Base-by-base conservation (phyloP, 2,113 vertebrate species). In the Leucopsar rothschildi region DNA sequence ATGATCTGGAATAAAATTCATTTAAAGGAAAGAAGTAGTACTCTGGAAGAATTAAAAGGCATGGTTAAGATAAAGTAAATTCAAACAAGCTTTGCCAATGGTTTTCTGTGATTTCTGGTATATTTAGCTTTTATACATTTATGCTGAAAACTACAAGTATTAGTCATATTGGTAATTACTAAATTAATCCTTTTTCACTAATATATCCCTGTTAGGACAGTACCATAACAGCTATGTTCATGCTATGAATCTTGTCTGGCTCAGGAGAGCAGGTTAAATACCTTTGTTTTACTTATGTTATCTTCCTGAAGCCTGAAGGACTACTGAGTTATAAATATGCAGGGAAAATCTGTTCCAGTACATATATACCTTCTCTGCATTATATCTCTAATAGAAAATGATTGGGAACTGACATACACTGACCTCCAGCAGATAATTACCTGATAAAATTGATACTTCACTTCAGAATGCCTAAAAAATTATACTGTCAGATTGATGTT, bases 391-490 rank as follows among this genome's bases (percentile, higher is more conserved):
- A 93, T 78, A 68, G 79, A 81, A 94, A 95, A 94, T 86, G 47
- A 86, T 81, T 91, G 49, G 63, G 75, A 88, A 53, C 63, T 80
- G 93, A 77, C 87, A 91, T n/a, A 68, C 12, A 8, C 24, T 83
- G 75, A 90, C 92, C 75, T 92, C 84, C 60, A 81, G 52, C 50
- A 90, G 87, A 88, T 85, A 92, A 88, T 95, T 95, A 81, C 64
- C 59, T 88, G 75, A 95, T 91, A 82, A 89, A 96, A 95, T 75
- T 96, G 85, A 94, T 96, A 96, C 44, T 96, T 92, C 73, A 57
- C 65, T 93, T 91, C 68, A 80, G 80, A 91, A 96, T 82, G 63
- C 63, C 79, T 82, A 79, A 92, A 88, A 92, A 91, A 91, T 87
- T 76, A 73, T 61, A 40, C 70, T 82, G 88, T 88, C 87, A 96